Evolutionary conservation across 2,797 vertebrate genomes (phyloP).

Genomic region (Chloroceryle inda): DNA sequence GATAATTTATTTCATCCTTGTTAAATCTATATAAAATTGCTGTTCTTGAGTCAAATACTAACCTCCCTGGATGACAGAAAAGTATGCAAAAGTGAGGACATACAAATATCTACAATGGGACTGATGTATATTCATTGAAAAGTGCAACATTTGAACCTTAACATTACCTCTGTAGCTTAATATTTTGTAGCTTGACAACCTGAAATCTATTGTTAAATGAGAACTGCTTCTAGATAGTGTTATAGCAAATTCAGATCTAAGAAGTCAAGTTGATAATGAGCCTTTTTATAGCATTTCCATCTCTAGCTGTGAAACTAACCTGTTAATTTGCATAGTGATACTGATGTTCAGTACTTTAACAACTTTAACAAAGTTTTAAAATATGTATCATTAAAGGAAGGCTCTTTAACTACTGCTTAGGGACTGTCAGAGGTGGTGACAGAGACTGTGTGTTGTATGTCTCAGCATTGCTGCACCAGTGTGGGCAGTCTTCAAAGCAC

Average conservation of each 20-base stretch:
- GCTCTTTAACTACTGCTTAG: neutral
- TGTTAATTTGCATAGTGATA: neutral
- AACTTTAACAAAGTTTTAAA: neutral
- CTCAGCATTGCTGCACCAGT: no score
- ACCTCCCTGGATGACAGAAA: neutral
- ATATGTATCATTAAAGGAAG: neutral
- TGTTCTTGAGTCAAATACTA: neutral
- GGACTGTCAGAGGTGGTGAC: neutral
- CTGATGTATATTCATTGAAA: neutral
- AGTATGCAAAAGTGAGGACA: neutral
- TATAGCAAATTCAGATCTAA: neutral
- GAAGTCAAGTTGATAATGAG: neutral
- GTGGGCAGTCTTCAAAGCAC: no score
- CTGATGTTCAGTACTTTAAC: neutral
- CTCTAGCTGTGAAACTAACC: neutral
- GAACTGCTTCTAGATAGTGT: neutral
- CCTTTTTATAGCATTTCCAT: neutral
- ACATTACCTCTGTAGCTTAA: neutral
- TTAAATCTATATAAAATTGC: neutral
- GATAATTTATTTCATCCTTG: neutral
- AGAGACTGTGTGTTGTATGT: no score
- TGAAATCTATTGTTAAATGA: neutral
- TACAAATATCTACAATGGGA: neutral
- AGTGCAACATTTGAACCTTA: neutral
- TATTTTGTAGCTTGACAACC: neutral